Evolutionary conservation across 2,113 vertebrate species (phyloP).

Genomic region (Okapia johnstoni): DNA sequence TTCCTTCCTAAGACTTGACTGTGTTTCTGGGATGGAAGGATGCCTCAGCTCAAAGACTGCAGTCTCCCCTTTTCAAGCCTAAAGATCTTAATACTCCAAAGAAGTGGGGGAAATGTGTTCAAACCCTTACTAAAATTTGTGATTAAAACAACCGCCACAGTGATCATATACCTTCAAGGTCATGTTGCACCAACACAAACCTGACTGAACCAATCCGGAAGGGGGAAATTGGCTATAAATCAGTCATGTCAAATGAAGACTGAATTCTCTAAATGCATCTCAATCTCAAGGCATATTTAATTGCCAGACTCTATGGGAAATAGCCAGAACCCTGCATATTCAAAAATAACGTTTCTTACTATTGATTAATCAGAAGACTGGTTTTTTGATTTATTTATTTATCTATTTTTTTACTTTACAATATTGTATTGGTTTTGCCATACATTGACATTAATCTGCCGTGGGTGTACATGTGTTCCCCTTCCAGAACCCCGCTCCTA

Average conservation of each 20-base stretch:
- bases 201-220: neutral
- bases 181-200: neutral
- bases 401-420: too few relatives aligned
- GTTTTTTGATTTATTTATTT: too few relatives aligned
- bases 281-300: neutral
- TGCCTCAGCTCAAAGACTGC: neutral
- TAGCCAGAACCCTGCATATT: neutral
- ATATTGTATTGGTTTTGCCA: too few relatives aligned
- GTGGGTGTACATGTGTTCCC: too few relatives aligned
- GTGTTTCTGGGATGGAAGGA: neutral
- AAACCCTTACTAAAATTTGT: neutral
- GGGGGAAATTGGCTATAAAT: neutral
- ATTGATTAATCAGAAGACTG: neutral
- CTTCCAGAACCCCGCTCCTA: too few relatives aligned
- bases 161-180: neutral
- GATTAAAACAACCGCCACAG: neutral
- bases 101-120: neutral
- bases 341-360: constrained; percentile 26
- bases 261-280: neutral
- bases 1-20: neutral
- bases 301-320: neutral
- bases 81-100: neutral
- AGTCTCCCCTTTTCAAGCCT: constrained; percentile 13
- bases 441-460: too few relatives aligned
- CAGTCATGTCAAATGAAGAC: neutral